Percentiles rank a stretch among this genome's conserved stretches.
Evolutionary conservation across 2,113 vertebrate species (phyloP).

Genomic region (Illadopsis cleaveri): DNA sequence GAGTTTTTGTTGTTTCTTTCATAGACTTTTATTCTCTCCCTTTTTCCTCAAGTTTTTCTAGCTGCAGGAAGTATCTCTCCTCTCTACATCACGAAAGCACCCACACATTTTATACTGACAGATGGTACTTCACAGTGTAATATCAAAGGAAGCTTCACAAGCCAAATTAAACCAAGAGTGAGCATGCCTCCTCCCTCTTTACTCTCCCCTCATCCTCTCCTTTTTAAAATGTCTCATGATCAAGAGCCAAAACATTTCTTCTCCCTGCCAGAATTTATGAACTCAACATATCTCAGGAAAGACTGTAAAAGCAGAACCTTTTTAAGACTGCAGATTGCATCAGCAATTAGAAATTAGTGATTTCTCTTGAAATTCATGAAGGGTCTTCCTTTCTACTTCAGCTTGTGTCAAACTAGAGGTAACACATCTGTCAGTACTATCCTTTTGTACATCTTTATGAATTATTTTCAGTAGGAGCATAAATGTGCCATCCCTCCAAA

Average conservation of each 20-base stretch:
- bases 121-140: constrained; percentile 14
- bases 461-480: background rate
- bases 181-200: constrained; percentile 11
- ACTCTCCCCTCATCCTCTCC: background rate
- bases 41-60: background rate
- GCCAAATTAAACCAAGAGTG: constrained; percentile 31
- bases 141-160: constrained; percentile 44
- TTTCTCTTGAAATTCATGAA: background rate
- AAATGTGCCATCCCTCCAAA: background rate
- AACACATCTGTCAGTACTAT: background rate
- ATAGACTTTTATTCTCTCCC: background rate
- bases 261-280: constrained; percentile 36
- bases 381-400: background rate
- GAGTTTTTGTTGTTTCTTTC: background rate
- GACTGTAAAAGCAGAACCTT: constrained; percentile 5
- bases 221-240: constrained; percentile 41
- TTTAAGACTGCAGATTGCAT: background rate
- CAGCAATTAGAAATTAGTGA: background rate
- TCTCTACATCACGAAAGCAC: background rate
- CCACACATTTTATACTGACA: constrained; percentile 19
- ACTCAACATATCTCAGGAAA: background rate
- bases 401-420: background rate
- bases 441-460: background rate
- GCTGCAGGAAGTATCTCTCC: background rate
- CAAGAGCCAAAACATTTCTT: constrained; percentile 61